Evolutionary conservation across 1,140 invertebrate genomes (phyloP).

Genomic region (Drosophila ambigua): DNA sequence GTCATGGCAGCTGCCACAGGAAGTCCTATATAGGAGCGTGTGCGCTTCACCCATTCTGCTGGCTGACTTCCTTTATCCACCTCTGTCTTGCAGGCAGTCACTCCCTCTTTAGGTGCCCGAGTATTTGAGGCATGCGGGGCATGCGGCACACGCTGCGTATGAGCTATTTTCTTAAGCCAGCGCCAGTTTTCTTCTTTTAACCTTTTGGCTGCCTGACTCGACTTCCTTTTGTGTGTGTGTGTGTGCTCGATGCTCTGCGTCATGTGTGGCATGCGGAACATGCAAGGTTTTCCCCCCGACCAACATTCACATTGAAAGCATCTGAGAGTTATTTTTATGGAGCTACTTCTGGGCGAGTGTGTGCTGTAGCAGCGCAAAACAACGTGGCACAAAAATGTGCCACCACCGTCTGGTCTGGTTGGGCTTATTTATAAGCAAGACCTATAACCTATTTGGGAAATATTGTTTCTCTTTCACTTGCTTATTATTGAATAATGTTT

Average conservation of each 20-base stretch:
- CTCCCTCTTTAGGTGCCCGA: slow-evolving; percentile 20
- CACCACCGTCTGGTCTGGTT: slow-evolving; percentile 41
- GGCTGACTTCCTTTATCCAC: slow-evolving; percentile 5
- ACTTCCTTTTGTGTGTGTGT: slow-evolving; percentile 32
- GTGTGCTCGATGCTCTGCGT: slow-evolving; percentile 11
- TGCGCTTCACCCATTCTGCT: slow-evolving; percentile 3
- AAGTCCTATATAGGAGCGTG: slow-evolving; percentile 32
- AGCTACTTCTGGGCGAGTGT: slow-evolving; percentile 53
- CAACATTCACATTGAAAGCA: slow-evolving; percentile 60
- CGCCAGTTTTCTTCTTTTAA: slow-evolving; percentile 38
- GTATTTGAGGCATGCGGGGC: slow-evolving; percentile 72
- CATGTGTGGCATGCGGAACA: slow-evolving; percentile 42
- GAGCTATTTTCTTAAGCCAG: slow-evolving; percentile 71
- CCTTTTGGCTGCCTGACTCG: slow-evolving; percentile 35
- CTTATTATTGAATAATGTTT: neutral
- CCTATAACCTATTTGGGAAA: slow-evolving; percentile 42
- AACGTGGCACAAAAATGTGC: slow-evolving; percentile 53
- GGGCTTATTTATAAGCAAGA: slow-evolving; percentile 61
- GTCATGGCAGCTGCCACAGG: slow-evolving; percentile 43
- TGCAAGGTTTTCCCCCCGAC: slow-evolving; percentile 14
- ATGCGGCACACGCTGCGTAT: slow-evolving; percentile 74
- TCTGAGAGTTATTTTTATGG: slow-evolving; percentile 78
- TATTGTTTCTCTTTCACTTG: neutral
- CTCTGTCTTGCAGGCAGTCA: neutral
- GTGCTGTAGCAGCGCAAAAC: slow-evolving; percentile 1